These are phyloP conservation scores for Odocoileus hemionus DNA, from an alignment of 2,113 vertebrate species.

Conservation along the genomic window DNA sequence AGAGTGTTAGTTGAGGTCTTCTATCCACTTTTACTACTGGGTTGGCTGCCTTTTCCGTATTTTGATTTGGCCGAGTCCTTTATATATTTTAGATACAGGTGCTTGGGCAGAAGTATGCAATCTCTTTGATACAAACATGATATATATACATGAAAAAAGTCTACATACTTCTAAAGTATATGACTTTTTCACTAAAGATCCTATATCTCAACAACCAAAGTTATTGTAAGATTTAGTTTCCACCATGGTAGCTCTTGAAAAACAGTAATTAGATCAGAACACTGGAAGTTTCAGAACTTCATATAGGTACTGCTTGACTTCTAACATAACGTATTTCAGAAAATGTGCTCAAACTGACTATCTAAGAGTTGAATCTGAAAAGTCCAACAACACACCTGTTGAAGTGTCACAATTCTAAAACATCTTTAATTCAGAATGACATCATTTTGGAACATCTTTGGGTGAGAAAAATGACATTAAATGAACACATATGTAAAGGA, in stretches of 20 bases:
- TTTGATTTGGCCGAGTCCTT: slow-evolving; percentile 1
- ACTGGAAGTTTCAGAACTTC: neutral
- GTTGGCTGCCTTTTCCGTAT: slow-evolving; percentile 3
- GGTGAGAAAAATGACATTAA: neutral
- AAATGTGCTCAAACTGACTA: neutral
- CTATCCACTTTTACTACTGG: neutral
- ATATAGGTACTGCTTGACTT: neutral
- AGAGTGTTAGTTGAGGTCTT: neutral
- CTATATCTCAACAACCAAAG: neutral
- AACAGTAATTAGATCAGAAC: neutral
- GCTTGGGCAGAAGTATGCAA: neutral
- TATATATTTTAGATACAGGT: neutral
- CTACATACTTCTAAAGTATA: neutral
- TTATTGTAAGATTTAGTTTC: neutral
- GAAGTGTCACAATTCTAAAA: neutral
- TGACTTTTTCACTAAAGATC: neutral
- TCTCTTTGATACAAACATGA: neutral
- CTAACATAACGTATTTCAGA: neutral
- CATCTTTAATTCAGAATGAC: slow-evolving; percentile 19
- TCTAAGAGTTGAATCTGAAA: neutral
- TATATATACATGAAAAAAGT: neutral
- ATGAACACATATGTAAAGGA: neutral
- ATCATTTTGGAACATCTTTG: neutral
- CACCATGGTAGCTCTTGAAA: neutral
- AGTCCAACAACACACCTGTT: neutral